These are phyloP conservation scores for Scaptomyza graminum DNA, from an alignment of 1,140 invertebrate species.

Conservation along the genomic window DNA sequence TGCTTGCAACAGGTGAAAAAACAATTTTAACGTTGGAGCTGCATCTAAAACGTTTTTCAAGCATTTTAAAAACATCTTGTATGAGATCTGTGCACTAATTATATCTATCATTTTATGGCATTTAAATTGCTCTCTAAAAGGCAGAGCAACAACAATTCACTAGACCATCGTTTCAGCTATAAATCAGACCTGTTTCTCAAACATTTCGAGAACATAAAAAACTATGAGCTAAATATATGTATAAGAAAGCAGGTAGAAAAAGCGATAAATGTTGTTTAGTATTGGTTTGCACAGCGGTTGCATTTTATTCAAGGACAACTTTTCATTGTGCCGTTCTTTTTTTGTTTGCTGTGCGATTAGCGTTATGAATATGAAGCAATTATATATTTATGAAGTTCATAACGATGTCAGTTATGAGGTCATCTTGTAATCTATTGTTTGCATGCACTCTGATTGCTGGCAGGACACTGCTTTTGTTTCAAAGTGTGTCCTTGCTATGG, in stretches of 20 bases:
- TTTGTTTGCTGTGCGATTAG: conserved; percentile 7
- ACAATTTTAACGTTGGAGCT: conserved; percentile 59
- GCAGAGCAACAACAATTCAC: conserved; percentile 23
- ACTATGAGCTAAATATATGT: background rate
- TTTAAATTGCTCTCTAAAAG: conserved; percentile 74
- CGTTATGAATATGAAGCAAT: conserved; percentile 75
- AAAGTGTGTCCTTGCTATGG: too few species aligned
- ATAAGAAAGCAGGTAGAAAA: conserved; percentile 9
- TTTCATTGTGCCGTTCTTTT: conserved; percentile 35
- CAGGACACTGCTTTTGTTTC: conserved; percentile 37
- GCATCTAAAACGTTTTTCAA: conserved; percentile 24
- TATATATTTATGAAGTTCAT: conserved; percentile 77
- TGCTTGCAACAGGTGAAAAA: conserved; percentile 76
- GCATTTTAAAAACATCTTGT: conserved; percentile 5
- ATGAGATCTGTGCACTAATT: background rate
- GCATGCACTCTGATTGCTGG: conserved; percentile 8
- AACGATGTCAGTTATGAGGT: conserved; percentile 74
- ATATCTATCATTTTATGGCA: conserved; percentile 57
- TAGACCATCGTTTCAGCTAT: conserved; percentile 21
- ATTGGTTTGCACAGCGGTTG: conserved; percentile 24
- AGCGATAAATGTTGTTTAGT: background rate
- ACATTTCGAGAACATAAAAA: conserved; percentile 52
- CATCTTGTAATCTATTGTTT: conserved; percentile 41
- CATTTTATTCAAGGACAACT: conserved; percentile 56
- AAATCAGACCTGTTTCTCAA: conserved; percentile 57